Evolutionary conservation across 2,888 invertebrate genomes (phyloP).

Genomic region (Harpagoxenus sublaevis): DNA sequence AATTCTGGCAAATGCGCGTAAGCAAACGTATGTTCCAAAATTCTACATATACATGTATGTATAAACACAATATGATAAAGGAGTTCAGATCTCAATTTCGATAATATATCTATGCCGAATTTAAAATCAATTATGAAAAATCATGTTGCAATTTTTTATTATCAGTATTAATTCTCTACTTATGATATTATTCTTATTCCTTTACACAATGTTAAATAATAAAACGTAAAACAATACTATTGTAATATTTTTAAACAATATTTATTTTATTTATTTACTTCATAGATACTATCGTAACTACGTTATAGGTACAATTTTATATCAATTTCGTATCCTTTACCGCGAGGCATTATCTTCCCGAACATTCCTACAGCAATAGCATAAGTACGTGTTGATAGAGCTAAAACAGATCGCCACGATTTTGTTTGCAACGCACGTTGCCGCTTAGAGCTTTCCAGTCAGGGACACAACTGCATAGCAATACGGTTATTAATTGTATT

Average conservation of each 20-base stretch:
- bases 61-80: not conserved
- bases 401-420: conserved; percentile 6
- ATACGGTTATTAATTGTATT: conserved; percentile 51
- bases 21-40: not conserved
- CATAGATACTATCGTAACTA: not conserved
- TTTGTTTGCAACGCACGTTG: conserved; percentile 41
- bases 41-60: not conserved
- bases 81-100: not conserved
- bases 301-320: not conserved
- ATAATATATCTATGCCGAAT: not conserved
- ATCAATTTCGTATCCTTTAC: not conserved
- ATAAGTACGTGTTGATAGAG: conserved; percentile 20
- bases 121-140: not conserved
- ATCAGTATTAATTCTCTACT: not conserved
- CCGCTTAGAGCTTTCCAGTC: conserved; percentile 43
- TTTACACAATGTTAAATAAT: not conserved
- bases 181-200: not conserved
- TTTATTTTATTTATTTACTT: not conserved
- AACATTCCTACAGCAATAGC: too few species aligned
- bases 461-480: not conserved
- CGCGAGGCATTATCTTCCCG: not conserved
- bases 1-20: not conserved
- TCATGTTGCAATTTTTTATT: not conserved
- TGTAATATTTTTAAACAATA: not conserved
- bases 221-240: not conserved